These are phyloP conservation scores for Salmo trutta DNA, from an alignment of 2,797 vertebrate species.

Conservation along the genomic window DNA sequence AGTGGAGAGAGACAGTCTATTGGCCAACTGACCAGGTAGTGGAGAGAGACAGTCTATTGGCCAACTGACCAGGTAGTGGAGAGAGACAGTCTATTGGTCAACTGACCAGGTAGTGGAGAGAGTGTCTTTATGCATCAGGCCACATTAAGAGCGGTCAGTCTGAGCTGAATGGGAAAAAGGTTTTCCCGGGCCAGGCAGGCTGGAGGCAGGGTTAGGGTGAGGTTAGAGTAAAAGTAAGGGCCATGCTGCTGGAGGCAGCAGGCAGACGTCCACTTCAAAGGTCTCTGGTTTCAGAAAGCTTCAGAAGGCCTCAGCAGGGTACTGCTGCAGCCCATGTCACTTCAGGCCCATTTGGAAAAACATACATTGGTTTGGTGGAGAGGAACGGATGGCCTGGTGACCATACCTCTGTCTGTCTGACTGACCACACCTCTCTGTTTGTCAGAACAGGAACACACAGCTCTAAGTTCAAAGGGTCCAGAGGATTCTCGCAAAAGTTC, in stretches of 20 bases:
- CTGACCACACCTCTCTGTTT: slow-evolving; percentile 58
- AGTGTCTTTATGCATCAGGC: slow-evolving; percentile 80
- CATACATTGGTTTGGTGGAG: slow-evolving; percentile 80
- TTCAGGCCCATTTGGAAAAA: slow-evolving; percentile 69
- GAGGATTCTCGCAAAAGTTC: slow-evolving; percentile 68
- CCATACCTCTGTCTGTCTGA: slow-evolving; percentile 53
- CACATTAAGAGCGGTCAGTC: slow-evolving; percentile 72
- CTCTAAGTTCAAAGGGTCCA: slow-evolving; percentile 73
- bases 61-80: neutral
- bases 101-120: slow-evolving; percentile 75
- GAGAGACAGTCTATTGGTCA: slow-evolving; percentile 53
- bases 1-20: too few species aligned
- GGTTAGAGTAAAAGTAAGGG: neutral
- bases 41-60: too few species aligned
- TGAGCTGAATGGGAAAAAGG: slow-evolving; percentile 69
- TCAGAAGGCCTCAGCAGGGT: slow-evolving; percentile 96
- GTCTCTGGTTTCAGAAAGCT: slow-evolving; percentile 96
- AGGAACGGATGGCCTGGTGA: slow-evolving; percentile 75
- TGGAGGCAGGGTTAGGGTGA: slow-evolving; percentile 27
- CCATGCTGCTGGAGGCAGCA: slow-evolving; percentile 78
- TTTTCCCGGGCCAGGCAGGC: slow-evolving; percentile 57
- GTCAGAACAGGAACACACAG: slow-evolving; percentile 72
- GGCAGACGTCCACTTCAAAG: slow-evolving; percentile 96
- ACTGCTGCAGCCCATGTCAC: slow-evolving; percentile 76
- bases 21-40: too few species aligned